Base-by-base conservation (phyloP, 2,888 invertebrate genomes). In the Schizaphis graminum region DNA sequence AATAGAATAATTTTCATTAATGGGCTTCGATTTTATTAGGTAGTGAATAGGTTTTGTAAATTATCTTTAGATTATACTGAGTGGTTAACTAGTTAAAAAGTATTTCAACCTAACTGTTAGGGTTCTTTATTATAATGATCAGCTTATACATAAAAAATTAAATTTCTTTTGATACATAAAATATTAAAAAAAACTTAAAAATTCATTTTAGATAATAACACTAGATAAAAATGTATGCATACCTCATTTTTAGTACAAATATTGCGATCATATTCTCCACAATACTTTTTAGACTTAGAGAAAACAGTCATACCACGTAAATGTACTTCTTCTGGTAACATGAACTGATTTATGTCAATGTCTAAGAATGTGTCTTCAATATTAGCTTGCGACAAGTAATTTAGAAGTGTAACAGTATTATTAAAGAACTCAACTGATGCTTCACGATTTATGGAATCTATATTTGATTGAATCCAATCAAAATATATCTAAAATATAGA, bases 241-340 rank as follows among this genome's bases (percentile, higher is more conserved):
- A 94, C 93, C 93, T 94, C 57, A 86, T 94, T 90, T 94, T 90
- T 86, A 85, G 35, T 49, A 86, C 10, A 86, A 35, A 11, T 61
- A 85, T 86, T 61, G 49, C 1, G n/a, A 89, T 67, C 57, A 57
- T n/a, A 35, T 57, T 67, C 90, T 57, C 28, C 49, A 49, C 49
- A 85, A 86, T 61, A 26, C 3, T 56, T 90, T 61, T 90, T 91
- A 41, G 86, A 49, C 16, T 49, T 47, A 47, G 57, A 41, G 53
- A 94, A 94, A 91, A 56, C 41, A 21, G 86, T 94, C 90, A 94
- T 94, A n/a, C 93, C 93, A 61, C 85, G 89, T 28, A 94, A 90
- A 94, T 94, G 93, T 61, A 85, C 16, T 91, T 94, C 93, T 94
- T 94, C 93, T 49, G 93, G 61, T 57, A 94, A 41, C 16, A 90